Conservation (phyloP, 2,113 vertebrate species). For the Arenaria interpres region DNA sequence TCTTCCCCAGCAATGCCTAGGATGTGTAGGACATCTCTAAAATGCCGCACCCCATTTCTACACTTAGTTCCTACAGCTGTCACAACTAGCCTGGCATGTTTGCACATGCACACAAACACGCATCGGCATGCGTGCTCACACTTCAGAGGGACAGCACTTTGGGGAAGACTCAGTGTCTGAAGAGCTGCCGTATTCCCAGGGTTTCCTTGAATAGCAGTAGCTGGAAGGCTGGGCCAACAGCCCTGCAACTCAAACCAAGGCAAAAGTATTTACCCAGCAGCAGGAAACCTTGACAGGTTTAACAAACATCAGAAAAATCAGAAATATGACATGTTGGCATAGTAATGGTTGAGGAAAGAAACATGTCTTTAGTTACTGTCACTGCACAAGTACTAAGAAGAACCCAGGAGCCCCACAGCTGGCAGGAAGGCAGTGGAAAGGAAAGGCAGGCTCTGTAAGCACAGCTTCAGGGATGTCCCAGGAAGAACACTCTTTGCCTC, state of each 20-base stretch:
- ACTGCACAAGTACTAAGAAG: not conserved
- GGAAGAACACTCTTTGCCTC: not conserved
- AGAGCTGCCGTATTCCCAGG: not conserved
- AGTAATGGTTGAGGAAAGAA: not conserved
- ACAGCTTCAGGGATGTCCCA: not conserved
- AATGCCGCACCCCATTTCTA: not conserved
- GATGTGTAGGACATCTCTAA: not conserved
- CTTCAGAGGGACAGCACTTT: not conserved
- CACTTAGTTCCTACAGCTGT: not conserved
- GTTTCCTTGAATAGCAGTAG: not conserved
- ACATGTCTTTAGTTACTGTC: not conserved
- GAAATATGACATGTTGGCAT: not conserved
- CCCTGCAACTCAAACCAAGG: not conserved
- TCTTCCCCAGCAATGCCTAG: not conserved
- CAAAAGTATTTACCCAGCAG: not conserved
- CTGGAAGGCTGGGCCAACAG: not conserved
- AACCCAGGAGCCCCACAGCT: not conserved
- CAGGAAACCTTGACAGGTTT: not conserved
- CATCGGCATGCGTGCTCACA: not conserved
- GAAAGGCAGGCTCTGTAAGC: not conserved
- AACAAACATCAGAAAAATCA: not conserved
- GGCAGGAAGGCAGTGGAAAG: not conserved
- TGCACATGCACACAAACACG: not conserved
- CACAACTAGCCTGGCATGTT: not conserved
- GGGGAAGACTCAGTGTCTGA: not conserved